Percentiles rank a stretch among this genome's conserved stretches.
Evolutionary conservation across 2,797 vertebrate species (phyloP).

Genomic region (Dromococcyx pavoninus): DNA sequence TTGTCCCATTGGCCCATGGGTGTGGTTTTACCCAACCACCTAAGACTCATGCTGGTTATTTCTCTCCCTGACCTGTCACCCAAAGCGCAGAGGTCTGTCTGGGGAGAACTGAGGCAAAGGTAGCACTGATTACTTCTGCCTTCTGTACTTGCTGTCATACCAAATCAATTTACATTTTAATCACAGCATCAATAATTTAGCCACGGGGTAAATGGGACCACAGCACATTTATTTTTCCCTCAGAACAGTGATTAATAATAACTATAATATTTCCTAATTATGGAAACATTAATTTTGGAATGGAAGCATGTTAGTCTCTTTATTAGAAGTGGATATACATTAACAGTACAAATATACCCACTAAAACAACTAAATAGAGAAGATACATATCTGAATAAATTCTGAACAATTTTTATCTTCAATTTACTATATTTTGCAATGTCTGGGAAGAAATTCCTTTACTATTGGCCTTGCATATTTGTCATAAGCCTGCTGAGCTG

Average conservation of each 20-base stretch:
- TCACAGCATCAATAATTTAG: neutral
- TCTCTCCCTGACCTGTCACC: neutral
- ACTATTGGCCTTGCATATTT: neutral
- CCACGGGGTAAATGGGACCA: neutral
- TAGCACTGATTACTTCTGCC: neutral
- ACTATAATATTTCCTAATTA: neutral
- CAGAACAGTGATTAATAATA: neutral
- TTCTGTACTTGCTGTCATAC: neutral
- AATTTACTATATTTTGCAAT: neutral
- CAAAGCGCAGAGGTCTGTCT: neutral
- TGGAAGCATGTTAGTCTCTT: neutral
- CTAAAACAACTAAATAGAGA: neutral
- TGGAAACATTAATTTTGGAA: neutral
- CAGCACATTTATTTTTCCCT: neutral
- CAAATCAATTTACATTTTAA: neutral
- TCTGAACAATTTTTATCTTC: neutral
- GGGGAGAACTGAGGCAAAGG: neutral
- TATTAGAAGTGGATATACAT: neutral
- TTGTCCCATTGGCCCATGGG: neutral
- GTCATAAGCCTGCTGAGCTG: accelerated
- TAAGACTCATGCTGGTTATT: neutral
- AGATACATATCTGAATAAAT: neutral
- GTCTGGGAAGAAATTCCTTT: neutral
- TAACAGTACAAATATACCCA: neutral
- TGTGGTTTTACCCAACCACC: neutral